Evolutionary conservation across 2,113 vertebrate genomes (phyloP).

Genomic region (Triplophysa tibetana): DNA sequence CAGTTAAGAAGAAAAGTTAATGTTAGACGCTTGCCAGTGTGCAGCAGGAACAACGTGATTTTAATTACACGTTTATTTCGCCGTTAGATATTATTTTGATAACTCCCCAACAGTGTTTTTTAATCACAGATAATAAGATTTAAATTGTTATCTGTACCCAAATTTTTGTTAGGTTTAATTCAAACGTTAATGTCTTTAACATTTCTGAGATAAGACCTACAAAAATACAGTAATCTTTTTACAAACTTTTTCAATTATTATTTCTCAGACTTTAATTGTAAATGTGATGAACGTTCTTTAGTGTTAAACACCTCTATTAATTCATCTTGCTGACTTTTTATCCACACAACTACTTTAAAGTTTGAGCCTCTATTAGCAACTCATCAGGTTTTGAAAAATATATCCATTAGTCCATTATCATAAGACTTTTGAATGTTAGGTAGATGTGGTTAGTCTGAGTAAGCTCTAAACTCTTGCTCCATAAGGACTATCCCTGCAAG

Average conservation of each 20-base stretch:
- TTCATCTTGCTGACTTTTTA: too few species aligned
- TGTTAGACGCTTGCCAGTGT: not conserved
- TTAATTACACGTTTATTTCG: conserved; percentile 18
- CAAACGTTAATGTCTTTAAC: not conserved
- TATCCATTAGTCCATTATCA: too few species aligned
- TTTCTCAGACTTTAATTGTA: not conserved
- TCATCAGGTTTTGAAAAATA: too few species aligned
- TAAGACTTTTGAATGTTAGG: too few species aligned
- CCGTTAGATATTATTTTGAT: conserved; percentile 24
- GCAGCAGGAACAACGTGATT: conserved; percentile 24
- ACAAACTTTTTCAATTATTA: not conserved
- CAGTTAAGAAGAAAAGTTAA: conserved; percentile 32
- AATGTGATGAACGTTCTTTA: too few species aligned
- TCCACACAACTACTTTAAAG: too few species aligned
- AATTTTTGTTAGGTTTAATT: not conserved
- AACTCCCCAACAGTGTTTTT: not conserved
- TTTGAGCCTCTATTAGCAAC: too few species aligned
- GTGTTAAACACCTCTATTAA: too few species aligned
- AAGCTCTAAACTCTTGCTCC: conserved; percentile 6
- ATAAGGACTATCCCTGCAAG: not conserved
- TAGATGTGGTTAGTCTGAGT: not conserved
- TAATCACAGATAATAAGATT: not conserved
- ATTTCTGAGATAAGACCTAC: not conserved
- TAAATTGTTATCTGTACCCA: not conserved
- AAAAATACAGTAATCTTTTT: not conserved